Evolutionary conservation across 2,797 vertebrate genomes (phyloP).

Genomic region (Oreochromis mossambicus): DNA sequence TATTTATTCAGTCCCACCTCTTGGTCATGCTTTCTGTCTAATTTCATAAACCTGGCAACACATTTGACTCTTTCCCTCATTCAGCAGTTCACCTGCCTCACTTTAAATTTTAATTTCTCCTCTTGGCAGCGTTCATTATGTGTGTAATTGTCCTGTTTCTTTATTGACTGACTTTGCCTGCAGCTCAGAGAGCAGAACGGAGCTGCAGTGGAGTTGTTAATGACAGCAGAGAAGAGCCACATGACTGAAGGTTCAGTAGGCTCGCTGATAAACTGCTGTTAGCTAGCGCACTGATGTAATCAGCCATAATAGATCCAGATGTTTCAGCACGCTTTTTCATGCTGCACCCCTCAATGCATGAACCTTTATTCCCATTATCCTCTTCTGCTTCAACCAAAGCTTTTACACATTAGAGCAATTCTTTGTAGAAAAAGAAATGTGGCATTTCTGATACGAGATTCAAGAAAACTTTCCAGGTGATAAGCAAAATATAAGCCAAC

Average conservation of each 20-base stretch:
- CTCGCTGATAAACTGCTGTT: background rate
- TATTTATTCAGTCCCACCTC: background rate
- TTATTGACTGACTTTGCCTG: slow-evolving; percentile 57
- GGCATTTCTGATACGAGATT: background rate
- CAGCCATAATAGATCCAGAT: background rate
- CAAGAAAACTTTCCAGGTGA: background rate
- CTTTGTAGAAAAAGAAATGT: background rate
- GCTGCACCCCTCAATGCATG: background rate
- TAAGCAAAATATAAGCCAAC: background rate
- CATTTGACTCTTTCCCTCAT: background rate
- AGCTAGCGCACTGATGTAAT: background rate
- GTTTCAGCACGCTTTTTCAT: background rate
- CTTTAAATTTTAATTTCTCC: slow-evolving; percentile 60
- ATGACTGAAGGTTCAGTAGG: background rate
- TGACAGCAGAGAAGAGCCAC: background rate
- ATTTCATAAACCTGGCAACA: slow-evolving; percentile 20
- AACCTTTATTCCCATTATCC: background rate
- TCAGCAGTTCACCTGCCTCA: slow-evolving; percentile 41
- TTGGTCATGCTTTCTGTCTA: background rate
- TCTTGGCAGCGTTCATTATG: slow-evolving; percentile 54
- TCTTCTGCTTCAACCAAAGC: background rate
- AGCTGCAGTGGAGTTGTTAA: slow-evolving; percentile 3
- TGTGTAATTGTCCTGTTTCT: slow-evolving; percentile 61
- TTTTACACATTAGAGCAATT: accelerated
- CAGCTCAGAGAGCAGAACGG: slow-evolving; percentile 32